Percentiles rank a stretch among this genome's conserved stretches.
Evolutionary conservation across 1,140 invertebrate genomes (phyloP).

Genomic region (Radopholus similis): DNA sequence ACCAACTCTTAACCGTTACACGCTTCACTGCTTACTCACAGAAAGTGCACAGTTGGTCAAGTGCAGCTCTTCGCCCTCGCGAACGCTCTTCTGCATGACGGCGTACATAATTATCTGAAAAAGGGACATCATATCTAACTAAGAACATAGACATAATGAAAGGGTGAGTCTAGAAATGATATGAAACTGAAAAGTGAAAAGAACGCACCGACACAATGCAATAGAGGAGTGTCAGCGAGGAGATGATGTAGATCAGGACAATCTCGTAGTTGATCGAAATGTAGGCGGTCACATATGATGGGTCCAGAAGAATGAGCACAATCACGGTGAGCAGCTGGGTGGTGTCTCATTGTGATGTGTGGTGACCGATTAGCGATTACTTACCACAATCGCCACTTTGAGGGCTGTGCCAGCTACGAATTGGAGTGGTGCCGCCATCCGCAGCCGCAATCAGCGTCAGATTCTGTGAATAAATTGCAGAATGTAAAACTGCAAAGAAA

Average conservation of each 20-base stretch:
- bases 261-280: slow-evolving; percentile 49
- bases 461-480: not conserved
- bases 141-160: not conserved
- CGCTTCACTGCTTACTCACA: slow-evolving; percentile 5
- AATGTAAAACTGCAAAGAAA: not conserved
- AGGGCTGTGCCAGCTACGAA: slow-evolving; percentile 32
- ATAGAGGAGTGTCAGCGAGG: slow-evolving; percentile 37
- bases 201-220: slow-evolving; percentile 36
- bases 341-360: not conserved
- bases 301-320: slow-evolving; percentile 41
- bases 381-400: slow-evolving; percentile 34
- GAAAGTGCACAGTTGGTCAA: slow-evolving; percentile 34
- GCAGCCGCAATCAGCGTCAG: not conserved
- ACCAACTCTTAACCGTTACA: too few relatives aligned
- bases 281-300: slow-evolving; percentile 43
- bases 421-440: slow-evolving; percentile 28
- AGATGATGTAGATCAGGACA: slow-evolving; percentile 46
- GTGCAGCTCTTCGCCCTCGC: slow-evolving; percentile 23
- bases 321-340: slow-evolving; percentile 44
- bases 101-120: slow-evolving; percentile 30
- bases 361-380: slow-evolving; percentile 1
- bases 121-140: not conserved
- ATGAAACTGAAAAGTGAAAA: slow-evolving; percentile 13
- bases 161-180: not conserved
- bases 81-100: slow-evolving; percentile 22